Conservation (phyloP, 2,113 vertebrate species). For the Bos indicus region DNA sequence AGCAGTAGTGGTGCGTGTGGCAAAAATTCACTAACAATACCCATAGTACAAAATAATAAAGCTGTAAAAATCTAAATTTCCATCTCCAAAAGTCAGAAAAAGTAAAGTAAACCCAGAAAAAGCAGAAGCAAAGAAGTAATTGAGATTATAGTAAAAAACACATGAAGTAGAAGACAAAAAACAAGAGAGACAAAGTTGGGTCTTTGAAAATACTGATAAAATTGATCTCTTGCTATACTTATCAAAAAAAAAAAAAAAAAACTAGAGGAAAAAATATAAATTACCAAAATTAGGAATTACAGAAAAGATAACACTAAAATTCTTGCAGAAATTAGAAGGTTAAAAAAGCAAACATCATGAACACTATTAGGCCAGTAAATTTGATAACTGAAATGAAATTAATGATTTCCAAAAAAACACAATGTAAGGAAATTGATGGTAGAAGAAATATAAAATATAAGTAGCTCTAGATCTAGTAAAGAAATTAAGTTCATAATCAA, state of each 20-base stretch:
- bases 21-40: neutral
- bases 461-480: neutral
- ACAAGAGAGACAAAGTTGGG: neutral
- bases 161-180: neutral
- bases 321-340: neutral
- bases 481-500: neutral
- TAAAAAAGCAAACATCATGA: neutral
- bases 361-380: neutral
- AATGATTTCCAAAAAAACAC: neutral
- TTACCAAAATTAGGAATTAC: neutral
- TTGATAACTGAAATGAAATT: neutral
- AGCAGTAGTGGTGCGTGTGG: neutral
- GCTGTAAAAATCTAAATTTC: neutral
- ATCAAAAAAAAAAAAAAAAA: neutral
- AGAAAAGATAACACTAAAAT: neutral
- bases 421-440: neutral
- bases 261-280: neutral
- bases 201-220: neutral
- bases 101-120: neutral
- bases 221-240: neutral
- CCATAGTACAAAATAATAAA: neutral
- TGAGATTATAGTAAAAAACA: neutral
- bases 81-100: neutral
- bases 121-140: neutral
- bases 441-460: conserved; percentile 2